phyloP scores from a whole-genome alignment of 1,140 invertebrate species.

The Holotrichia oblita region DNA sequence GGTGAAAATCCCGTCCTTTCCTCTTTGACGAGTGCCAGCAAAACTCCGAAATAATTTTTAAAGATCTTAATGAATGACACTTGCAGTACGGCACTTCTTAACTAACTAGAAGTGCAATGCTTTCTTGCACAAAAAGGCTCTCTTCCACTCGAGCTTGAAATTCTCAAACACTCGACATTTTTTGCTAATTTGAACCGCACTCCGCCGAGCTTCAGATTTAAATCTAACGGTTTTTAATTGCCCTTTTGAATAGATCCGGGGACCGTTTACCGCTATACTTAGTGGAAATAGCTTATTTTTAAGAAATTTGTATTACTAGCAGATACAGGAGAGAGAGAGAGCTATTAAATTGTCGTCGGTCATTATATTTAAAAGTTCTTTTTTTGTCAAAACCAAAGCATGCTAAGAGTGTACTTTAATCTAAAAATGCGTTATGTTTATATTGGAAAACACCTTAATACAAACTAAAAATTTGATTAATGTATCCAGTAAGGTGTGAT shows the following conservation, averaged over 20 bases:
- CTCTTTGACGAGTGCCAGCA: constrained; percentile 32
- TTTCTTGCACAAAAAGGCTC: constrained; percentile 34
- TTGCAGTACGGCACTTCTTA: constrained; percentile 27
- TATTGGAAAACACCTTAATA: no score
- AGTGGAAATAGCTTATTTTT: no score
- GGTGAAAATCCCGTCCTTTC: constrained; percentile 4
- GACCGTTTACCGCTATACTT: no score
- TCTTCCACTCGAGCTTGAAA: constrained; percentile 30
- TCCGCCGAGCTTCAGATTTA: constrained; percentile 7
- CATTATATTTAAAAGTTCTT: no score
- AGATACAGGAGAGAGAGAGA: no score
- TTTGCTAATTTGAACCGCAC: constrained; percentile 39
- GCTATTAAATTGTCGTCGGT: no score
- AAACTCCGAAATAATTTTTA: constrained; percentile 40
- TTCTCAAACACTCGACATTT: constrained; percentile 39
- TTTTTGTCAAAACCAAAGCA: no score
- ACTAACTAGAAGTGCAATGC: constrained; percentile 36
- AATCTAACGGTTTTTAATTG: constrained; percentile 37
- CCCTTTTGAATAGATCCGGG: not conserved
- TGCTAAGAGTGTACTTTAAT: no score
- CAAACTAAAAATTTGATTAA: no score
- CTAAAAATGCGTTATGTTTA: no score
- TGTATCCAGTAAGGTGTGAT: no score
- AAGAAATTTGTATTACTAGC: no score
- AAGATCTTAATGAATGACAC: constrained; percentile 39